Evolutionary conservation across 1,140 invertebrate genomes (phyloP), one percentile per base, ranked within the genome.

Genomic region (Sitophilus oryzae): DNA sequence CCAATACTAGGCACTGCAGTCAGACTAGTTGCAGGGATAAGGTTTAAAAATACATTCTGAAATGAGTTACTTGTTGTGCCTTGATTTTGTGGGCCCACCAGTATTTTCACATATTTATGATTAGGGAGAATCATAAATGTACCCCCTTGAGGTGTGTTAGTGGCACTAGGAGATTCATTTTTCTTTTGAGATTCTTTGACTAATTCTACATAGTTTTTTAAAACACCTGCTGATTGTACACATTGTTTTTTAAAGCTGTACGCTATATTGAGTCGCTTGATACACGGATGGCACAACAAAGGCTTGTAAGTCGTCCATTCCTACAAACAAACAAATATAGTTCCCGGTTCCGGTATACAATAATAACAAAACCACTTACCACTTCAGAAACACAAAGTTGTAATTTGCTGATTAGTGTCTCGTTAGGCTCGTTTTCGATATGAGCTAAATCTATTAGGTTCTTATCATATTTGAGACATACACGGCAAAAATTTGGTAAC

Each of bases 341-440:
- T 11, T 38, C 47, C 25, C 16, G 35, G 37, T 56, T 56, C 21
- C 37, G 43, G 34, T 15, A 48, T 50, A 55, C 36, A 56, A 60
- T 52, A 51, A 56, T 52, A 60, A 59, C 59, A 60, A 58, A 59
- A 60, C n/a, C 42, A 68, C 65, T 45, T 47, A 69, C 67, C 61
- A 69, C 66, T 68, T 67, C 67, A n/a, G 66, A 64, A 21, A 69
- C 64, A 61, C 67, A 69, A 16, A 61, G 57, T 51, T 62, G 58
- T 20, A 69, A 53, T 63, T 69, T 69, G 49, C 58, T 66, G 58
- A 65, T 61, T 30, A 68, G 52, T 11, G 61, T 63, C 59, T 66
- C 66, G 23, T 49, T 63, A 10, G 64, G 63, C 45, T 67, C 63
- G 18, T 66, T 66, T 43, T 66, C 58, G 37, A 66, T 65, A 37